These are phyloP conservation scores for Isaurus tuberculatus DNA, from an alignment of 92 coral and sea anemone genomes.

Conservation along the genomic window DNA sequence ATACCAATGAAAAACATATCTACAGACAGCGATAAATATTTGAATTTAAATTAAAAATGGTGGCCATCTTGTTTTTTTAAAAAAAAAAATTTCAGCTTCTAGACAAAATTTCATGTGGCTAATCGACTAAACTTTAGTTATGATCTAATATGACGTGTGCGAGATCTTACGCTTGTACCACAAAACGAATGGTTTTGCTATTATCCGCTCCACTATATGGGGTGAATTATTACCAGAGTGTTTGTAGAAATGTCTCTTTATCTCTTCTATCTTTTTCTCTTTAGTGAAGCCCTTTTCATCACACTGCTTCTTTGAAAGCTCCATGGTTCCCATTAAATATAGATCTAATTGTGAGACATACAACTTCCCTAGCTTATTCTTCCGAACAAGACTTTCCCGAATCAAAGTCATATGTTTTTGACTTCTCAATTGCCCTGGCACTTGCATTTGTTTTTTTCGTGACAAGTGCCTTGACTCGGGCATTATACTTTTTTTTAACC, in stretches of 20 bases:
- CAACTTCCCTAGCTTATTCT: neutral
- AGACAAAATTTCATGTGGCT: slow-evolving; percentile 41
- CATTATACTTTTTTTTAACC: neutral
- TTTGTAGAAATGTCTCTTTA: too few relatives aligned
- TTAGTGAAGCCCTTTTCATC: neutral
- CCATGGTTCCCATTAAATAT: slow-evolving; percentile 23
- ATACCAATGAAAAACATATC: neutral
- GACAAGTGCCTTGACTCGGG: neutral
- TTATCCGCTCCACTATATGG: slow-evolving; percentile 32
- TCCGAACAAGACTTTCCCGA: neutral
- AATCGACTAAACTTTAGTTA: slow-evolving; percentile 39
- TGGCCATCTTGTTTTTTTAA: neutral
- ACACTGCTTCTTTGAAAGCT: slow-evolving; percentile 17
- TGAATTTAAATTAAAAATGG: neutral
- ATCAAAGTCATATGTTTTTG: slow-evolving; percentile 27
- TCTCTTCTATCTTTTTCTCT: neutral
- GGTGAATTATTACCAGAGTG: too few relatives aligned
- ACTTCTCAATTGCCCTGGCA: slow-evolving; percentile 21
- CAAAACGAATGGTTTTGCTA: slow-evolving; percentile 46
- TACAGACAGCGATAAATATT: neutral
- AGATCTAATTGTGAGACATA: slow-evolving; percentile 32
- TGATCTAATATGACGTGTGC: slow-evolving; percentile 26
- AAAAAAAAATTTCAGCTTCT: neutral
- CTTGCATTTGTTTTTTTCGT: neutral
- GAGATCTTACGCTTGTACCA: slow-evolving; percentile 39